Evolutionary conservation across 1,140 invertebrate species (phyloP).

Genomic region (Drosophila ficusphila): DNA sequence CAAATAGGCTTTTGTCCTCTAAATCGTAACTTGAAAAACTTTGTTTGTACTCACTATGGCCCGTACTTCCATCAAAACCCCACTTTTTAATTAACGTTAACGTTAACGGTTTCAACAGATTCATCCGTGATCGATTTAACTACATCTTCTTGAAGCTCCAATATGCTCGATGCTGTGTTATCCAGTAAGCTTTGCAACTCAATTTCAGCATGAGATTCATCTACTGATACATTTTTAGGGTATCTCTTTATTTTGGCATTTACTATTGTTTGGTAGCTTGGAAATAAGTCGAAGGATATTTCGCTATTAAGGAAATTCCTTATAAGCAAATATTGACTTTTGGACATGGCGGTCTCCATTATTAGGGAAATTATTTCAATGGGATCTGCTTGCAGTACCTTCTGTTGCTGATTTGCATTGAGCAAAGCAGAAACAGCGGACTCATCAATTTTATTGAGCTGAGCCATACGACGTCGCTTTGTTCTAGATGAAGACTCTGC

Average conservation of each 20-base stretch:
- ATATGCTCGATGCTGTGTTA: slow-evolving; percentile 8
- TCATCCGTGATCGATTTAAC: not conserved
- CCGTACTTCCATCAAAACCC: too few species aligned
- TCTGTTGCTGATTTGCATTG: slow-evolving; percentile 4
- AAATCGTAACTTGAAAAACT: too few species aligned
- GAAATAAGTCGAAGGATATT: slow-evolving; percentile 5
- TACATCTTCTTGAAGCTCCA: slow-evolving; percentile 1
- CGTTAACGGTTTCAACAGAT: too few species aligned
- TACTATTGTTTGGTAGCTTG: slow-evolving; percentile 7
- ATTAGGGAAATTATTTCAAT: not conserved
- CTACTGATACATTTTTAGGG: not conserved
- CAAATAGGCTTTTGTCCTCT: too few species aligned
- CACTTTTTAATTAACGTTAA: too few species aligned
- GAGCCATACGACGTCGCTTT: too few species aligned
- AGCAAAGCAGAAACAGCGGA: not conserved
- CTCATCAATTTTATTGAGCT: not conserved
- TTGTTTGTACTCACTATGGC: too few species aligned
- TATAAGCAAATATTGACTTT: slow-evolving; percentile 4
- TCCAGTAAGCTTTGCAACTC: slow-evolving; percentile 2
- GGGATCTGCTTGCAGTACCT: not conserved
- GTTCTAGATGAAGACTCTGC: too few species aligned
- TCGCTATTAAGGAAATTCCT: not conserved
- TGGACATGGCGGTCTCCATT: slow-evolving; percentile 7
- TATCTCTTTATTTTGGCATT: slow-evolving; percentile 9
- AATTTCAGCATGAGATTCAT: slow-evolving; percentile 7